Evolutionary conservation across 1,140 invertebrate species (phyloP), one percentile per base, ranked within the genome.

Genomic region (Linepithema humile): DNA sequence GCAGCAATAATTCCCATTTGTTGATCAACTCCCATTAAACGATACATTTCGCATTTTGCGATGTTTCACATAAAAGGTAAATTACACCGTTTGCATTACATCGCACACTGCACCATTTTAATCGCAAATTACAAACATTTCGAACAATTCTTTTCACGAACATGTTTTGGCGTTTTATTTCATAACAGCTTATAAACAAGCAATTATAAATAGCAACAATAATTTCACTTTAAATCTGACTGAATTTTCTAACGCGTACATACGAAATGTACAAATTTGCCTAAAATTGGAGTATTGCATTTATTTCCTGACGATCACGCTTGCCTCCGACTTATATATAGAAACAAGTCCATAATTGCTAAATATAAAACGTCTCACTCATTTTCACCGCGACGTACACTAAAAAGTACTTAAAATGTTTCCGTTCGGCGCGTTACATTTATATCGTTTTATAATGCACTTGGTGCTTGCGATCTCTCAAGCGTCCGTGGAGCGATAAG

Each of bases 401-500:
- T 10, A 57, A 23, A 57, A 72, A n/a, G 2, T 40, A 40, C 5
- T 57, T 57, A 59, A 40, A 60, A 45, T 40, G 2, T 64, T 62
- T 43, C 35, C 26, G 6, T 23, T 32, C 32, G 48, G 9, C n/a
- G 29, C 38, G 48, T 70, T 48, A 50, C 29, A 62, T 45, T n/a
- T 26, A 3, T 50, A 38, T 55, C 35, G 23, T 70, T 70, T 80
- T 57, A 80, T 70, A 40, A 29, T 29, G 50, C n/a, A 48, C 26
- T 32, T 55, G n/a, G n/a, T 29, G 2, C 3, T 32, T 23, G 23
- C 17, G 23, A 53, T 55, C 48, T 78, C 23, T 69, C 35, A 32
- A 48, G 59, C n/a, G 26, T 77, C 40, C 4, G 32, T 15, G 40
- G 40, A 60, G 38, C 4, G 23, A 29, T 29, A 2, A 73, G 15